Evolutionary conservation across 1,140 invertebrate genomes (phyloP), one percentile per base, ranked within the genome.

Genomic region (Chrysoperla carnea): DNA sequence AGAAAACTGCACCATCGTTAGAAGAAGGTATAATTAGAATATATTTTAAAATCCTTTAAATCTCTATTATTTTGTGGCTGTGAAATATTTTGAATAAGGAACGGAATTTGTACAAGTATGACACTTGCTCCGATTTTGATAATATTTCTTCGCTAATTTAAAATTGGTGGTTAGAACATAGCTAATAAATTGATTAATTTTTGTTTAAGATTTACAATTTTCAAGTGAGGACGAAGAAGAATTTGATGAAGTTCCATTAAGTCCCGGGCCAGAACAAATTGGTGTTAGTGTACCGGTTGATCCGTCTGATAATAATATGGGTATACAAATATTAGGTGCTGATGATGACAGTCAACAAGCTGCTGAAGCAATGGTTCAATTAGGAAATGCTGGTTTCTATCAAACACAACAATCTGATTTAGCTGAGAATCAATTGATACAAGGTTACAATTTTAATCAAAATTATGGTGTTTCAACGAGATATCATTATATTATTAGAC

Each of bases 351-450:
- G 76, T 61, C 83, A 85, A 57, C 82, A 86, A 57, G 83, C 73
- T 5, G 80, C 81, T 8, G 81, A 84, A 61, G 81, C 83, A 8
- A 84, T 87, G 82, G 79, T 89, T 12, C 82, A 87, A 54, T 66
- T 89, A 31, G 75, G 81, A 35, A 79, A 81, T 48, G 69, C 78
- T 50, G 74, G 76, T 29, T 80, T 72, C 58, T 81, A 79, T 56
- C 69, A 69, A 46, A 67, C 68, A 40, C 67, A 68, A 52, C 67
- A 69, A 56, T 52, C 31, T 2, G 31, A 33, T 11, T 11, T 33
- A 33, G 8, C 31, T 33, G 31, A 33, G 31, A 33, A 9, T 33
- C 31, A 9, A 6, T 12, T 33, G 8, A 33, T 33, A 11, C 31
- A 33, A 33, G 59, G 23, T 49, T 58, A 40, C 58, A 64, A 40